A percentile compares a stretch with the other conserved stretches of the same genome.
Evolutionary conservation across 2,797 vertebrate species (phyloP).

Genomic region (Alca torda): DNA sequence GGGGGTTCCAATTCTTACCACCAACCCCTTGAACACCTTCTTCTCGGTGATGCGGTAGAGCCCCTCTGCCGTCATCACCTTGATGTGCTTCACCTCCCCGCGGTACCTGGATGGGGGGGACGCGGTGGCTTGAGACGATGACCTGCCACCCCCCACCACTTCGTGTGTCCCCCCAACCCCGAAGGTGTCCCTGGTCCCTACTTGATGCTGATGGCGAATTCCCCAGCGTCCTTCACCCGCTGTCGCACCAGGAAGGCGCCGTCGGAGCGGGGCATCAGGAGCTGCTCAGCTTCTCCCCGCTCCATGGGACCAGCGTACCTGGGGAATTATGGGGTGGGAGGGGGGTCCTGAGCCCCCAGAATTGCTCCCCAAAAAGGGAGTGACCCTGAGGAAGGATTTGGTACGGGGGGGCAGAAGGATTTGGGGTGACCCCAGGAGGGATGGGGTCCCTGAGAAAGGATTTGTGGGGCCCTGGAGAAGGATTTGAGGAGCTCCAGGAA

Average conservation of each 20-base stretch:
- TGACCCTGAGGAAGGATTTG: background rate
- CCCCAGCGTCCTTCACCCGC: slow-evolving; percentile 86
- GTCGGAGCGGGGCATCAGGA: slow-evolving; percentile 83
- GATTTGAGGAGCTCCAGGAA: background rate
- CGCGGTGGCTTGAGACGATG: background rate
- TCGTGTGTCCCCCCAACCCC: no score
- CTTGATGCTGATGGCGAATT: slow-evolving; percentile 95
- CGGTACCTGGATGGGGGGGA: slow-evolving; percentile 78
- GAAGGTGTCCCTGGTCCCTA: slow-evolving; percentile 53
- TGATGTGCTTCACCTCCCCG: slow-evolving; percentile 90
- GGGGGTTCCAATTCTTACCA: slow-evolving; percentile 70
- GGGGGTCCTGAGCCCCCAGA: background rate
- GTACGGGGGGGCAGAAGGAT: background rate
- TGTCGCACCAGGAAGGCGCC: slow-evolving; percentile 89
- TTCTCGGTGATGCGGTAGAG: slow-evolving; percentile 91
- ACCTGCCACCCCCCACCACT: no score
- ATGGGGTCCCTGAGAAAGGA: background rate
- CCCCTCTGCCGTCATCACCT: slow-evolving; percentile 84
- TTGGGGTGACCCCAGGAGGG: background rate
- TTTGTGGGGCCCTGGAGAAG: background rate
- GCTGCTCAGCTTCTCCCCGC: slow-evolving; percentile 81
- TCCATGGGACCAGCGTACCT: slow-evolving; percentile 93
- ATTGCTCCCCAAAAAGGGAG: background rate
- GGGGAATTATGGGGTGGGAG: background rate
- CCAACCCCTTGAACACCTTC: slow-evolving; percentile 89